Percentiles rank a stretch among this genome's conserved stretches.
Evolutionary conservation across 2,113 vertebrate genomes (phyloP).

Genomic region (Manacus vitellinus): DNA sequence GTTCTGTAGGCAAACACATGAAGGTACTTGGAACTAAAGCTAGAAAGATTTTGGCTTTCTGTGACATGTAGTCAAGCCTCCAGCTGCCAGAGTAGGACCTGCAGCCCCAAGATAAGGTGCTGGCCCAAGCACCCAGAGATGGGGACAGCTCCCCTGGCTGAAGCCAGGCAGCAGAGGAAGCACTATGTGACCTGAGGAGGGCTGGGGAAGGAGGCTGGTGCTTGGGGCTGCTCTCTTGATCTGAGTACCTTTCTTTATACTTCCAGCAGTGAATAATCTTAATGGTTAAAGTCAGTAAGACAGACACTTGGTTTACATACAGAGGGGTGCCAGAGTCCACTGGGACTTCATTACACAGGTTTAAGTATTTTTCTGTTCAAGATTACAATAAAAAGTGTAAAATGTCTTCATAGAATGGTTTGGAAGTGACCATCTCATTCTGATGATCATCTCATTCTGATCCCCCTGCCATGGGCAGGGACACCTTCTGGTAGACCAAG

Average conservation of each 20-base stretch:
- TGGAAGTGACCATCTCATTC: not conserved
- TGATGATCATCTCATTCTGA: not conserved
- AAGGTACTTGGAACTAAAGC: not conserved
- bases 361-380: not conserved
- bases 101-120: not conserved
- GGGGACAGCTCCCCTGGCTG: too few relatives aligned
- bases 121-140: not conserved
- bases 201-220: not conserved
- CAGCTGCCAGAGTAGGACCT: not conserved
- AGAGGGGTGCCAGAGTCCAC: not conserved
- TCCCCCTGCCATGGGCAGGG: not conserved
- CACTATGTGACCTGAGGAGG: not conserved
- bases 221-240: not conserved
- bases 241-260: not conserved
- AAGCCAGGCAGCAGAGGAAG: not conserved
- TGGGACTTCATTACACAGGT: not conserved
- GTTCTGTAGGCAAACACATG: not conserved
- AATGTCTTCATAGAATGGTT: not conserved
- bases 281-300: not conserved
- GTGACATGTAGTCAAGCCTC: fast-evolving
- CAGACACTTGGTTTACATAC: not conserved
- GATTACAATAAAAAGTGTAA: not conserved
- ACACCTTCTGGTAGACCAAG: not conserved
- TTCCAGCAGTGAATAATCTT: not conserved
- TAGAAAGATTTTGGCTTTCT: not conserved